These are phyloP conservation scores for Pardosa pseudoannulata DNA, from an alignment of 2,888 invertebrate genomes.

Conservation along the genomic window DNA sequence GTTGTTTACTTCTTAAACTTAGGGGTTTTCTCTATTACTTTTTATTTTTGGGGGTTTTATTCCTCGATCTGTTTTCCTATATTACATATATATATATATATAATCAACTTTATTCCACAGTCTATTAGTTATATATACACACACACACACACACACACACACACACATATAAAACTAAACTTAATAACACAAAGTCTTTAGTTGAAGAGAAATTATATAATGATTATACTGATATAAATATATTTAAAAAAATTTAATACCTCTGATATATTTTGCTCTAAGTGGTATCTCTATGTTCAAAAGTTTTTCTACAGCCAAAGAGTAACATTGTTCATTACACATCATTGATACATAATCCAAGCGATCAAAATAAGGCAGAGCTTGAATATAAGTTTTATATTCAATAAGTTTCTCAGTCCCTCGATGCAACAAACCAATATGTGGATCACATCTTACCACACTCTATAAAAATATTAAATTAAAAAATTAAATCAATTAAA, in stretches of 20 bases:
- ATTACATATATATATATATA: no score
- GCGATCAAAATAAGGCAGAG: slow-evolving; percentile 97
- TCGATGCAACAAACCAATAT: slow-evolving; percentile 96
- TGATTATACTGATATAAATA: no score
- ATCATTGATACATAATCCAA: slow-evolving; percentile 99
- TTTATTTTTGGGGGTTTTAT: no score
- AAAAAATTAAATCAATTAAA: background rate
- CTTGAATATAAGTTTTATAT: slow-evolving; percentile 98
- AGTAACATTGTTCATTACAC: slow-evolving; percentile 98
- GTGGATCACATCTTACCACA: slow-evolving; percentile 93
- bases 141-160: no score
- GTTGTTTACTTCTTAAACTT: no score
- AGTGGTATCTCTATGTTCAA: slow-evolving; percentile 95
- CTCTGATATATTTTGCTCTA: slow-evolving; percentile 96
- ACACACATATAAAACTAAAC: no score
- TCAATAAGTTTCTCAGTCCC: slow-evolving; percentile 99
- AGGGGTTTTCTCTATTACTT: no score
- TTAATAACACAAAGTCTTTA: no score
- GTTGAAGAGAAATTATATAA: no score
- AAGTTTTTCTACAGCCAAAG: slow-evolving; percentile 95
- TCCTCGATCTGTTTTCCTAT: no score
- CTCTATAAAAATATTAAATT: slow-evolving; percentile 79
- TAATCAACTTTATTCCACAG: no score
- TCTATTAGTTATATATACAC: background rate
- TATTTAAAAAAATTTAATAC: slow-evolving; percentile 82